Evolutionary conservation across 2,888 invertebrate species (phyloP), one percentile per base, ranked within the genome.

Genomic region (Plagodis dolabraria): DNA sequence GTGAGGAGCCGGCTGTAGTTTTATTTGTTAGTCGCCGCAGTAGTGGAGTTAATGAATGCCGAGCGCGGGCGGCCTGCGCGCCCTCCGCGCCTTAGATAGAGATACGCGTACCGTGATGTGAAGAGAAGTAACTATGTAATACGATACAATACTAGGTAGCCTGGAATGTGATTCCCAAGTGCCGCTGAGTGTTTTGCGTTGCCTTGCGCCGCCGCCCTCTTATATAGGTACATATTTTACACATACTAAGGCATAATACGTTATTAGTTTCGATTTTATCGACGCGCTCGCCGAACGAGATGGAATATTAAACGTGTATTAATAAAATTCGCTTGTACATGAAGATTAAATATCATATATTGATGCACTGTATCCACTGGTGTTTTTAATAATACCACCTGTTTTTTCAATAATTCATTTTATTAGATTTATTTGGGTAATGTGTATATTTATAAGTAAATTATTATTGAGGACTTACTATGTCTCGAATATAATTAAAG

Each of bases 271-370:
- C 72, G 72, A 82, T 81, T 40, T 40, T 75, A 82, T 82, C 79
- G 82, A 79, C 76, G 75, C 79, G 82, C 83, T 84, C 85, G 86
- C 79, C 71, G 72, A 78, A 74, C 78, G 81, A 83, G 81, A 71
- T 80, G 80, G 79, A 87, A 82, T 84, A 86, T 85, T 80, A 79
- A 87, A 89, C 85, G 89, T 91, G 92, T 92, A 92, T 89, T 94
- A 93, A 68, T 94, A 94, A 94, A 94, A 94, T 88, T 94, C 94
- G 95, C 95, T 95, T 95, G 95, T 95, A 95, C 94, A 95, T 95
- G 95, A 95, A 94, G 94, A 95, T 95, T 95, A 94, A 94, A 95
- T 94, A 94, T 94, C 93, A 94, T 95, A 95, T 95, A 95, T 95
- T 95, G 94, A 95, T 94, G 95, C 95, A 95, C 95, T 94, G 94